Evolutionary conservation across 2,797 vertebrate genomes (phyloP).

Genomic region (Ciconia nigra): DNA sequence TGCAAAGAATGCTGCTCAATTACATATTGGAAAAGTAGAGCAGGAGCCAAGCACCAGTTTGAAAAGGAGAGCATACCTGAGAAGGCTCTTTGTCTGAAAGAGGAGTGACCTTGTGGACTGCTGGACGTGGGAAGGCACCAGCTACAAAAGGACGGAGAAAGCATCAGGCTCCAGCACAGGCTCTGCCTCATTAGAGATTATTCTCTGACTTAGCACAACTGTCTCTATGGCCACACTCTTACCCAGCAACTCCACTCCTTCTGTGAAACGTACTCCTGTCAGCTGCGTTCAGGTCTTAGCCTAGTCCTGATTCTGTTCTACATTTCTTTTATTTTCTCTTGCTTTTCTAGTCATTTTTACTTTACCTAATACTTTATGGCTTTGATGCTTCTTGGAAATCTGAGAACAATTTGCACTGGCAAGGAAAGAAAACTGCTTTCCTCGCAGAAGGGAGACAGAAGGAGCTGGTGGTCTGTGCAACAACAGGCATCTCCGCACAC

Average conservation of each 20-base stretch:
- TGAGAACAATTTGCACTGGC: background rate
- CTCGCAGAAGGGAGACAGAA: background rate
- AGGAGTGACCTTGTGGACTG: background rate
- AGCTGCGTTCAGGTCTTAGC: background rate
- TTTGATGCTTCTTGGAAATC: background rate
- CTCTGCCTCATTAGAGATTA: background rate
- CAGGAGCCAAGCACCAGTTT: background rate
- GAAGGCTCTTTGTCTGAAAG: background rate
- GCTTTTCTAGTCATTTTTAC: background rate
- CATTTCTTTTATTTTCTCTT: background rate
- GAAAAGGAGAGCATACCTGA: background rate
- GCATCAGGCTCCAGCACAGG: too few species aligned
- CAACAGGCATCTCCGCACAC: too few species aligned
- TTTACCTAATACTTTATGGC: background rate
- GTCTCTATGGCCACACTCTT: too few species aligned
- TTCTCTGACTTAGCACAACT: background rate
- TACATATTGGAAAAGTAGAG: too few species aligned
- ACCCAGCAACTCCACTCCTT: background rate
- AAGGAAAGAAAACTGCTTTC: background rate
- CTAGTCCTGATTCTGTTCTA: background rate
- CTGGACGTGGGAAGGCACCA: background rate
- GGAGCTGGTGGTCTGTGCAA: background rate
- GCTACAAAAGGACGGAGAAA: background rate
- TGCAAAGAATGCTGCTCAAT: background rate
- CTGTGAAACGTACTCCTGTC: too few species aligned